Evolutionary conservation across 2,888 invertebrate species (phyloP), one percentile per base, ranked within the genome.

Genomic region (Autographa gamma): DNA sequence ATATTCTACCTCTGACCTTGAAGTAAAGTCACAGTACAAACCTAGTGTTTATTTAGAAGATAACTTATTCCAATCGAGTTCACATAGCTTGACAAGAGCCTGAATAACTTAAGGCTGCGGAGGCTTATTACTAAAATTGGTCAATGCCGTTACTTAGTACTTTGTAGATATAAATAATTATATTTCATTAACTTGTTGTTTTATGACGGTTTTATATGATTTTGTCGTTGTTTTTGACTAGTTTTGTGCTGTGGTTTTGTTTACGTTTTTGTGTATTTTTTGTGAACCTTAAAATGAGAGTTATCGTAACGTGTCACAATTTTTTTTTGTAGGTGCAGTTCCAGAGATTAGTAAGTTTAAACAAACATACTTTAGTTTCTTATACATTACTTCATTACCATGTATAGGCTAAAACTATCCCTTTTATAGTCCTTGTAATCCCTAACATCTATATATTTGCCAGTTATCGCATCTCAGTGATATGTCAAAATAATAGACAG

Each of bases 81-180:
- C 69, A 77, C 73, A 67, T 73, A 79, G 77, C 71, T 70, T 70
- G 66, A 66, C 52, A 61, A 64, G 69, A 78, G 70, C 69, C 79
- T 89, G 84, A 84, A 89, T 89, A 87, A 88, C 72, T 76, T 71
- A 81, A 72, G 82, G 68, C 78, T 71, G 56, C 38, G 62, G 61
- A 71, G 69, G 71, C 72, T 77, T 81, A 74, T 83, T 80, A 80
- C 85, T 89, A 87, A 86, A 86, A 87, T 85, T 87, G 89, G 89
- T 89, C 89, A 90, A 88, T 89, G 88, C 85, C 88, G 83, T 84
- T 82, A 85, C 74, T 81, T 79, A 81, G 73, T 77, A 72, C 69
- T 75, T 82, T 60, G 74, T 63, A 71, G 67, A 62, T 69, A 69
- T 76, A 76, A 82, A 74, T 83, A 71, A 81, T 78, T 63, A 65